Evolutionary conservation across 2,888 invertebrate genomes (phyloP), one percentile per base, ranked within the genome.

Genomic region (Xylota sylvarum): DNA sequence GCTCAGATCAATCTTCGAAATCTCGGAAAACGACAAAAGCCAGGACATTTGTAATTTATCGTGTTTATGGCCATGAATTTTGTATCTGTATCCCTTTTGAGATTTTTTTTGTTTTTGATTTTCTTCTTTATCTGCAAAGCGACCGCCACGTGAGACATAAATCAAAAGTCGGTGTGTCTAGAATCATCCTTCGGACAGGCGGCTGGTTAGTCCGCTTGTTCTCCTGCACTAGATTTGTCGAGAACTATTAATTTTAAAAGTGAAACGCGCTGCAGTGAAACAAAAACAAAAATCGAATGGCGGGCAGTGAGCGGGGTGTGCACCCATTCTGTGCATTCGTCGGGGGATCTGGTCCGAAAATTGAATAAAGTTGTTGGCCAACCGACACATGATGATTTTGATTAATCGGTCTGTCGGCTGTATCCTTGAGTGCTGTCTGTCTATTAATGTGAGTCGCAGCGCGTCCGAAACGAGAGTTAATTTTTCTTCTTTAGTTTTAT

Each of bases 171-270:
- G 12, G 32, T 14, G 17, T 43, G 52, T 30, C 52, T 27, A 52
- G n/a, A 23, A 32, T 14, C 32, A 65, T 43, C 43, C 23, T 14
- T 23, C 27, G n/a, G 12, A 14, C 35, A 50, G 7, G 9, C 23
- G 19, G 32, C n/a, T 1, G 23, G 14, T 50, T 19, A 4, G n/a
- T 14, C 55, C 35, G 40, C 30, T 32, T 52, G 60, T 52, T 64
- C 55, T 76, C 37, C 46, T 55, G 84, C 67, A 74, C 79, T 84
- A 79, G 74, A 79, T 84, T 84, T 79, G 79, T 74, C 64, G 69
- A 48, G 55, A 69, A 79, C 79, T 84, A 84, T 74, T 84, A 84
- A 79, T 84, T 79, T 79, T 10, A 69, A 79, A 79, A 84, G 62
- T 69, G 73, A 79, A 79, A 79, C 58, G 43, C 30, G 50, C 19